These are phyloP conservation scores for Tachysurus vachellii DNA, from an alignment of 2,113 vertebrate species.

Conservation along the genomic window DNA sequence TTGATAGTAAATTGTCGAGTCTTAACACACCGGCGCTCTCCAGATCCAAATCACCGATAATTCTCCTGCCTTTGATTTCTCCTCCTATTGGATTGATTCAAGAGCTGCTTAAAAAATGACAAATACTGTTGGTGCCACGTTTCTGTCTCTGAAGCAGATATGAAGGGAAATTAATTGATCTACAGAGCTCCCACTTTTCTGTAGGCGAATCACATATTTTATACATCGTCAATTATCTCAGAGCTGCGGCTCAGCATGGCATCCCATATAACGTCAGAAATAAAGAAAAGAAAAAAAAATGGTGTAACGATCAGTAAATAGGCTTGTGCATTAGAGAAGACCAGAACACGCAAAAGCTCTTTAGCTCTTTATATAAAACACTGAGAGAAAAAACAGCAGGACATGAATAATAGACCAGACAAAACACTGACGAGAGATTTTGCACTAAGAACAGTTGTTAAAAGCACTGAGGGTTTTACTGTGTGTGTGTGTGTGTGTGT, in stretches of 20 bases:
- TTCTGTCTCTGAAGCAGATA: constrained; percentile 40
- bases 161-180: constrained; percentile 38
- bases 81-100: constrained; percentile 32
- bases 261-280: constrained; percentile 51
- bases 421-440: constrained; percentile 64
- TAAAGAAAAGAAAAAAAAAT: constrained; percentile 59
- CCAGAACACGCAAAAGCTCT: not conserved
- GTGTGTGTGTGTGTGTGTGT: constrained; percentile 31
- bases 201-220: constrained; percentile 45
- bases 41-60: constrained; percentile 48
- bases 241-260: constrained; percentile 54
- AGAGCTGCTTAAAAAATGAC: constrained; percentile 40
- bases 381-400: not conserved
- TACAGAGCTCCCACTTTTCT: constrained; percentile 31
- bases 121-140: constrained; percentile 31
- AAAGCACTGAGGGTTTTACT: constrained; percentile 60
- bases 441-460: constrained; percentile 69
- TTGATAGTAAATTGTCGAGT: constrained; percentile 10
- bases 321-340: not conserved
- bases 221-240: constrained; percentile 52
- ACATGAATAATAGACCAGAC: constrained; percentile 73
- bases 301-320: constrained; percentile 41
- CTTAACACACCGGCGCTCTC: constrained; percentile 14
- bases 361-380: not conserved
- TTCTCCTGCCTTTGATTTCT: constrained; percentile 40